Conservation (phyloP, 1,140 invertebrate species). For the Ceratosolen fusciceps region DNA sequence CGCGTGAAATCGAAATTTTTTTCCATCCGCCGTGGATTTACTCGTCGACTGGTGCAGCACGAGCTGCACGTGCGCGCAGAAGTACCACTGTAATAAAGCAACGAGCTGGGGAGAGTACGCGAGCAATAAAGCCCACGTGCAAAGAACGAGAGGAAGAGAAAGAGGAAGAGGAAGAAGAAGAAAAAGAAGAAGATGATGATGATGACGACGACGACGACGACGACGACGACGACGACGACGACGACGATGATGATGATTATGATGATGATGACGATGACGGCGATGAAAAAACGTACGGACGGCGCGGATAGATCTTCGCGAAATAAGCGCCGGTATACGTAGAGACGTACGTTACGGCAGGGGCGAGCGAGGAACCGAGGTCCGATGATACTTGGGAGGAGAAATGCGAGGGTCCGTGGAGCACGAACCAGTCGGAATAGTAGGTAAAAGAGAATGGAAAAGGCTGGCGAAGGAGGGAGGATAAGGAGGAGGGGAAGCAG, state of each 20-base stretch:
- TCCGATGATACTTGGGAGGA: not conserved
- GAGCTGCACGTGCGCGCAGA: not conserved
- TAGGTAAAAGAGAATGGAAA: slow-evolving; percentile 34
- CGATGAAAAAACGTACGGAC: no score
- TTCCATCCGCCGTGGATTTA: no score
- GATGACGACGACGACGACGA: no score
- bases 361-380: not conserved
- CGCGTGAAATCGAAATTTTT: no score
- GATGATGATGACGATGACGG: no score
- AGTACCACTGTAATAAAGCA: slow-evolving; percentile 18
- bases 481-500: slow-evolving; percentile 14
- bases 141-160: slow-evolving; percentile 47
- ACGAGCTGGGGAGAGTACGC: not conserved
- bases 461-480: not conserved
- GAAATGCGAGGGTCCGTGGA: not conserved
- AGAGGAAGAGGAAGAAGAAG: no score
- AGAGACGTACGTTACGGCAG: not conserved
- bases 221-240: no score
- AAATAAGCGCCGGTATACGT: slow-evolving; percentile 33
- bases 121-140: slow-evolving; percentile 42
- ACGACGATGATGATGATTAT: no score
- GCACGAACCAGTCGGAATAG: slow-evolving; percentile 25
- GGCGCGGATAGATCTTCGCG: slow-evolving; percentile 34
- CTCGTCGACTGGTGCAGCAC: not conserved
- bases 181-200: no score